These are phyloP conservation scores for Hydrophis major DNA, from an alignment of 2,797 vertebrate species.

Conservation along the genomic window DNA sequence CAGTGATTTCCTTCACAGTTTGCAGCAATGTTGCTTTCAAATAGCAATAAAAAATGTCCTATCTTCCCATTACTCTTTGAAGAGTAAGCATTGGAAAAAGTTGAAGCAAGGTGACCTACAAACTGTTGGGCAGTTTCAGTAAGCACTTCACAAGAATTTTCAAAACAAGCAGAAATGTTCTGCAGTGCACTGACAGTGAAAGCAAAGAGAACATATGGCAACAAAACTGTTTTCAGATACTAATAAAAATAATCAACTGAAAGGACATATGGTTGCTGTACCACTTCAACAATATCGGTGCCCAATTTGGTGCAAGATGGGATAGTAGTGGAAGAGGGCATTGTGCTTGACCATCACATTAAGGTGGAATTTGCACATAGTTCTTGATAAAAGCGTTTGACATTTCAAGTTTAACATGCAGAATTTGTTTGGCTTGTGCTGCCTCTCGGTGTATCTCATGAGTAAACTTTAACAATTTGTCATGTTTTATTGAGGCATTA, in stretches of 20 bases:
- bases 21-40: background rate
- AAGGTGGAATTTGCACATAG: background rate
- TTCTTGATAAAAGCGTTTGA: background rate
- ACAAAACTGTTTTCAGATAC: background rate
- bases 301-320: background rate
- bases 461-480: background rate
- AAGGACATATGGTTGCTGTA: background rate
- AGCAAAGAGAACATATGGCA: background rate
- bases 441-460: background rate
- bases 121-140: background rate
- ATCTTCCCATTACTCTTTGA: background rate
- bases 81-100: background rate
- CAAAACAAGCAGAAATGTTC: background rate
- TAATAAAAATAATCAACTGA: background rate
- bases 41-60: background rate
- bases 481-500: background rate
- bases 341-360: background rate
- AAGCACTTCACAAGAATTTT: background rate
- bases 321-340: background rate
- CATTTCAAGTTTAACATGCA: background rate
- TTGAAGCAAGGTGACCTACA: background rate
- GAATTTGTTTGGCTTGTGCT: background rate
- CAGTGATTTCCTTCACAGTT: background rate
- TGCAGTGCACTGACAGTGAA: background rate
- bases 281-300: background rate